Evolutionary conservation across 37 sponge, comb jelly and placozoan genomes (phyloP), one percentile per base, ranked within the genome.

Genomic region (Halichondria panicea): DNA sequence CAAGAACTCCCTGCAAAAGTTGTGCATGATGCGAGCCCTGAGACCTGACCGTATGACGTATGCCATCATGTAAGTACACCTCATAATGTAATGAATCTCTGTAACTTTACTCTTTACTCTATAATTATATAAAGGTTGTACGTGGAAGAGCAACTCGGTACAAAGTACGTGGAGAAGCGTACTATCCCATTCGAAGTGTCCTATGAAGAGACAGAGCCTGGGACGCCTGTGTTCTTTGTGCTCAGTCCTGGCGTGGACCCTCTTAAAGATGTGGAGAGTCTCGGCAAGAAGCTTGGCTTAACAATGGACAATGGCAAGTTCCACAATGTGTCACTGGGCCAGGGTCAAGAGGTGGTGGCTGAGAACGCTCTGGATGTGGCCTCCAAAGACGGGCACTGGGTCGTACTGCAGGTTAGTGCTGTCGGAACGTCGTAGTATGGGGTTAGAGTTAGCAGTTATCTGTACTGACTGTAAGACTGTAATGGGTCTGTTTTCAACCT

Each of bases 211-310:
- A 97, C 90, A 31, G 90, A 91, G 15, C 98, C 98, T 19, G 93
- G 74, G 21, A 97, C 98, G 43, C 98, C 98, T 2, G 82, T 97
- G 39, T 97, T 97, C 95, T 97, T 97, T 83, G 92, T 97, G 63
- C 89, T 97, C 21, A 88, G 89, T n/a, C 95, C 98, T 42, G 98
- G 98, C 32, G 98, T 97, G 27, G 98, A 97, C 63, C 98, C 98
- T 2, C 86, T 97, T 57, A 97, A 97, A 81, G 98, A 94, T 73
- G 98, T 97, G 41, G 98, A 97, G 59, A 79, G 81, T 38, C 77
- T 97, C 32, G 98, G 98, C 8, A 92, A 91, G 79, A 97, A 94
- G 79, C 88, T 97, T 2, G 95, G 95, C 43, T 91, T 92, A 65
- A 94, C 95, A 6, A 59, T 82, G 21, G 90, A 91, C 68, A 86